phyloP scores from a whole-genome alignment of 37 sponge, comb jelly and placozoan genomes.

The Aplysina aerophoba region DNA sequence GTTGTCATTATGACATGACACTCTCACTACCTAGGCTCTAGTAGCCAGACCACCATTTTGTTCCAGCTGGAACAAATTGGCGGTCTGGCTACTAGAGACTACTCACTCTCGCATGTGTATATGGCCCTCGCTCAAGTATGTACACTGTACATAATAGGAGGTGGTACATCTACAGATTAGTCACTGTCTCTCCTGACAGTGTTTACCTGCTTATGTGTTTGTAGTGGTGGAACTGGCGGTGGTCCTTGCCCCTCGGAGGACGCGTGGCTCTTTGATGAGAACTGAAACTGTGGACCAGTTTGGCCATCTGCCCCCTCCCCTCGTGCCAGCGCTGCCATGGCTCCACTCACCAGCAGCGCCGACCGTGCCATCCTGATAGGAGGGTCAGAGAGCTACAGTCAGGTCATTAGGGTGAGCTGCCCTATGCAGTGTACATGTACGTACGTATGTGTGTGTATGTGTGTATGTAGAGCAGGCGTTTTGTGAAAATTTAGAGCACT shows the following conservation, averaged over 20 bases:
- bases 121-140: no score
- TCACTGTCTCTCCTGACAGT: no score
- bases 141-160: no score
- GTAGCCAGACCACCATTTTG: no score
- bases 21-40: no score
- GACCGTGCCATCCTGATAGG: constrained; percentile 56
- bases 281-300: constrained; percentile 29
- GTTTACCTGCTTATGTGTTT: background rate
- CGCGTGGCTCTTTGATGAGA: constrained; percentile 53
- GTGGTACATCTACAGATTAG: no score
- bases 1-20: no score
- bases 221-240: constrained; percentile 48
- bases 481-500: no score
- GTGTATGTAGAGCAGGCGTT: no score
- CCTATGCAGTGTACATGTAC: background rate
- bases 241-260: constrained; percentile 74
- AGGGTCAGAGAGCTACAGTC: constrained; percentile 31
- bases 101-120: no score
- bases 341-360: constrained; percentile 26
- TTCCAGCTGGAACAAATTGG: no score
- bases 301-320: constrained; percentile 59
- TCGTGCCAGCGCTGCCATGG: constrained; percentile 47
- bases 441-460: constrained; percentile 19
- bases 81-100: no score
- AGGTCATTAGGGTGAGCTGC: background rate